Evolutionary conservation across 2,113 vertebrate genomes (phyloP).

Genomic region (Hiodon tergisus): DNA sequence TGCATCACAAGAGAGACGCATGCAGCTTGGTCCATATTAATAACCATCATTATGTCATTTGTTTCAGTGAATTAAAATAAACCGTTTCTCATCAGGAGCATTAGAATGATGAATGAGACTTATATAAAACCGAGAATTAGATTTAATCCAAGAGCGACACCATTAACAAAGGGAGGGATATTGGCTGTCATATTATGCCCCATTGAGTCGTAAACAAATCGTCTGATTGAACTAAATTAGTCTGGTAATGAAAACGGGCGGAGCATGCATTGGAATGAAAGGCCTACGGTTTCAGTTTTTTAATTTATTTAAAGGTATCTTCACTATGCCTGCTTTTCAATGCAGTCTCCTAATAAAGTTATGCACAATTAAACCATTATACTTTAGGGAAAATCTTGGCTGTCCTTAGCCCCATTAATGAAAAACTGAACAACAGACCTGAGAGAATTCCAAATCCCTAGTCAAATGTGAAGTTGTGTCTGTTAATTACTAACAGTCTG

Average conservation of each 20-base stretch:
- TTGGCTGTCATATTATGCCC: too few species aligned
- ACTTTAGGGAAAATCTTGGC: too few species aligned
- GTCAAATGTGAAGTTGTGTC: too few species aligned
- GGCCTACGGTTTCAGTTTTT: neutral
- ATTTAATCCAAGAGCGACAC: neutral
- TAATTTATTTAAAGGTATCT: too few species aligned
- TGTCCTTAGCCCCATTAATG: too few species aligned
- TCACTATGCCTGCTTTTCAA: conserved; percentile 40
- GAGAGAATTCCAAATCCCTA: too few species aligned
- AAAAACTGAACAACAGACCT: too few species aligned
- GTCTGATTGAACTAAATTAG: neutral
- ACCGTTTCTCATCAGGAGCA: neutral
- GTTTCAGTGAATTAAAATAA: neutral
- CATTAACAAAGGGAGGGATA: neutral
- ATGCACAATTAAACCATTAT: too few species aligned
- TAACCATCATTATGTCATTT: neutral
- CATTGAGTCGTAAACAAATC: neutral
- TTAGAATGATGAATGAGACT: neutral
- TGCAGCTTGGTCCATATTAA: too few species aligned
- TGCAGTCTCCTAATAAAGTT: too few species aligned
- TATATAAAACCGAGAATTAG: neutral
- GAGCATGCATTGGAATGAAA: neutral
- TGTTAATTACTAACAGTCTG: too few species aligned
- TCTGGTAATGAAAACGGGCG: neutral
- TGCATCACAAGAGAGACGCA: too few species aligned